Base-by-base conservation (phyloP, 2,888 invertebrate genomes). In the Athalia circularis region DNA sequence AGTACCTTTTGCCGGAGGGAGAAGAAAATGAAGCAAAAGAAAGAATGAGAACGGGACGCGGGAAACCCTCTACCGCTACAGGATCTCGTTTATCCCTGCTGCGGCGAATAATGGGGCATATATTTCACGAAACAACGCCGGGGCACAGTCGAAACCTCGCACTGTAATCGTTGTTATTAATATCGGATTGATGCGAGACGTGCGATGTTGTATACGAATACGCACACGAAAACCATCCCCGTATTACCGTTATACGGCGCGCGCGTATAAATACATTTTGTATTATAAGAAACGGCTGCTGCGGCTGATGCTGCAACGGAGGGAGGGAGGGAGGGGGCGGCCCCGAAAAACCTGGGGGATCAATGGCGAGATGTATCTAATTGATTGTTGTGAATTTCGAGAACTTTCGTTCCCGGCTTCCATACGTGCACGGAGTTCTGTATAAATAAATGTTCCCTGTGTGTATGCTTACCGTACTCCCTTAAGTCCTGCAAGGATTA, bases 151-250 rank as follows among this genome's bases (percentile, higher is more conserved):
- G 43, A 77, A 13, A 57, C 79, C 15, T 80, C 80, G 67, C 80
- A 79, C 81, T 77, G 83, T 83, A 87, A 86, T 85, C 87, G 85
- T 82, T 81, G 84, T 86, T 87, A 88, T 88, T 88, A 87, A 88
- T 88, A 87, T 86, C 83, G 85, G 84, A 88, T 87, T 85, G 87
- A 83, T 81, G 82, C 75, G n/a, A 72, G 75, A 64, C 57, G 65
- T 76, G 29, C 29, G 29, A 29, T 29, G 29, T 29, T 29, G 29
- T 29, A 29, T 29, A 29, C 48, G 8, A 54, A n/a, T n/a, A n/a
- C 9, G 54, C 8, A n/a, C 54, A n/a, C n/a, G n/a, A 8, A 54
- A n/a, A 54, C 54, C 9, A 54, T 54, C 29, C 29, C 29, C 29
- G 2, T 29, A 29, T 29, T 29, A 0, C 29, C 29, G 29, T 29